Evolutionary conservation across 2,888 invertebrate genomes (phyloP), one percentile per base, ranked within the genome.

Genomic region (Torymus tubicola): DNA sequence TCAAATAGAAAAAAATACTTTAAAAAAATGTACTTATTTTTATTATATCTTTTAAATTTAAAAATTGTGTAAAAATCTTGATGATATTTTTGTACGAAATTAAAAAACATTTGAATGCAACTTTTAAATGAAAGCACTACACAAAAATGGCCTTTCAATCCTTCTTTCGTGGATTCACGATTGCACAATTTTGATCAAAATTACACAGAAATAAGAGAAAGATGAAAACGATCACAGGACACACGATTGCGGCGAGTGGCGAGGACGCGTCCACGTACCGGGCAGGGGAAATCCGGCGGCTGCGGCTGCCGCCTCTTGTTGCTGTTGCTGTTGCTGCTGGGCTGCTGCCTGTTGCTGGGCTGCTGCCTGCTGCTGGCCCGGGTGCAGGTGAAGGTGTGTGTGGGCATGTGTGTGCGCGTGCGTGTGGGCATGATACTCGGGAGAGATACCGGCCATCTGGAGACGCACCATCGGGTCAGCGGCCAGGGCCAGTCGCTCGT

Each of bases 391-490:
- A 86, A 96, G 95, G 93, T 96, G 96, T 87, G 97, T 96, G 92
- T 97, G 97, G 89, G 97, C 96, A 91, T 96, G 96, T 85, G 96
- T 96, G 92, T 97, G 96, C 87, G 96, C 96, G 91, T 97, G 97
- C 86, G 97, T 96, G 92, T 97, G 97, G 89, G 96, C 96, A 92
- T 97, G 97, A 92, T 96, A 96, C 92, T 96, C 96, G 70, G 95
- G 95, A 87, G 94, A 95, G 87, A 96, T 95, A 90, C 97, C 96
- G 86, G 97, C 97, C 97, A 98, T 97, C 93, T 97, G 97, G 90
- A 98, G 92, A 86, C 97, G 95, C 84, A 94, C 96, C 96, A 98
- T 96, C 83, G 97, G 97, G 92, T 98, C 97, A 84, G 96, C 96
- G 82, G 97, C 96, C 87, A 96, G 92, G 82, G 96, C 96, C 84